phyloP scores from a whole-genome alignment of 2,888 invertebrate species.

The Odontomyia ornata region DNA sequence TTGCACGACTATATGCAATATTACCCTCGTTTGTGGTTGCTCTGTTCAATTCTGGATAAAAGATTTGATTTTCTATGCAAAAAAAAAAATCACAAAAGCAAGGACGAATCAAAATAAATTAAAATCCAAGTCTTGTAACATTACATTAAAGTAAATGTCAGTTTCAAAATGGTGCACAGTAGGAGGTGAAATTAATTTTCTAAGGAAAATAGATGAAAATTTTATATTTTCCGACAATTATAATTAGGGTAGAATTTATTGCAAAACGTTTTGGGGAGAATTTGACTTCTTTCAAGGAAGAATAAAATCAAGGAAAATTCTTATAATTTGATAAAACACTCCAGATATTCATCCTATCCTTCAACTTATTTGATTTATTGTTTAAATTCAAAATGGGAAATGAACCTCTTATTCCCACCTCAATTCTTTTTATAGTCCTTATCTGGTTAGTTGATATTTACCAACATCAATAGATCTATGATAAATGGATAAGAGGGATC shows the following conservation, averaged over 20 bases:
- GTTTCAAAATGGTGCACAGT: too few relatives aligned
- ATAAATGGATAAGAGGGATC: conserved; percentile 47
- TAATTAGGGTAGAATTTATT: neutral
- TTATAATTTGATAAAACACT: too few relatives aligned
- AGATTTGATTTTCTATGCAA: conserved; percentile 3
- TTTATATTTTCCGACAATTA: too few relatives aligned
- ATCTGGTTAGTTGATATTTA: conserved; percentile 41
- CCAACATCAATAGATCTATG: conserved; percentile 48
- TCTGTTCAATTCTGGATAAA: conserved; percentile 22
- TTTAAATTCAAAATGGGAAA: too few relatives aligned
- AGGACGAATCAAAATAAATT: neutral
- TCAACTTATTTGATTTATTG: too few relatives aligned
- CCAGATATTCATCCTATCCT: too few relatives aligned
- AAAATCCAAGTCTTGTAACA: too few relatives aligned
- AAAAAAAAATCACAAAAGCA: neutral
- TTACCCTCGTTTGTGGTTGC: conserved; percentile 31
- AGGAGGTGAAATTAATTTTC: too few relatives aligned
- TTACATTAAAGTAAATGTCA: neutral
- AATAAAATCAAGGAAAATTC: too few relatives aligned
- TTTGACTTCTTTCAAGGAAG: too few relatives aligned
- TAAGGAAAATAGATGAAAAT: too few relatives aligned
- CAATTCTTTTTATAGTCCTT: conserved; percentile 31
- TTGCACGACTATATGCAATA: conserved; percentile 16
- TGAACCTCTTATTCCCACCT: too few relatives aligned
- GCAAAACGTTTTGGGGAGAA: neutral